Evolutionary conservation across 2,113 vertebrate species (phyloP), one percentile per base, ranked within the genome.

Genomic region (Marmota flaviventris): DNA sequence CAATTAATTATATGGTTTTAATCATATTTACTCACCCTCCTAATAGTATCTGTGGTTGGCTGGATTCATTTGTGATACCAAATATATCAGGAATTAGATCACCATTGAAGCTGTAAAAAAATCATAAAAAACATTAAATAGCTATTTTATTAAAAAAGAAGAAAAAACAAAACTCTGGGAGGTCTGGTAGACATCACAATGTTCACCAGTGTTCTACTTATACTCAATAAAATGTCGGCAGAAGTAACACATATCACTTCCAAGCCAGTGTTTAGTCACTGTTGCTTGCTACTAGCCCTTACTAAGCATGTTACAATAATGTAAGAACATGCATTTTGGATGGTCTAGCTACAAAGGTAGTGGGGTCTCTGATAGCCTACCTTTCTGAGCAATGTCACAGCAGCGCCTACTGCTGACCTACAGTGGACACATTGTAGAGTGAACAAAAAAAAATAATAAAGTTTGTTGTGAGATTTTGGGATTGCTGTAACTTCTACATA

Each of bases 81-180:
- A 99, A 99, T 90, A 99, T 88, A 75, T 99, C 99, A 96, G 99
- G 99, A 98, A 99, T 99, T 99, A 99, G 99, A 95, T 99, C 99
- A 56, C 99, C 99, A 96, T 99, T 99, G 97, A 99, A 99, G 98
- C 99, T 99, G 98, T 89, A 98, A 95, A 75, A 61, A 91, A 90
- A 97, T 96, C 4, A 98, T 58, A 78, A 63, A 96, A 93, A 97
- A 97, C 48, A 69, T 88, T 95, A 91, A 87, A 53, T 24, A 94
- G 42, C 89, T 51, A 7, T 63, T 89, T 84, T 45, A 53, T 76
- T 17, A 79, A 7, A 95, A 76, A 39, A 61, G 22, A 6, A 56
- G 48, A 24, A 5, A 53, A 56, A 72, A 82, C 34, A 77, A 16
- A 39, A n/a, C 65, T 79, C 20, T 39, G 4, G 24, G 34, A 69